Evolutionary conservation across 1,140 invertebrate species (phyloP).

Genomic region (Nilaparvata lugens): DNA sequence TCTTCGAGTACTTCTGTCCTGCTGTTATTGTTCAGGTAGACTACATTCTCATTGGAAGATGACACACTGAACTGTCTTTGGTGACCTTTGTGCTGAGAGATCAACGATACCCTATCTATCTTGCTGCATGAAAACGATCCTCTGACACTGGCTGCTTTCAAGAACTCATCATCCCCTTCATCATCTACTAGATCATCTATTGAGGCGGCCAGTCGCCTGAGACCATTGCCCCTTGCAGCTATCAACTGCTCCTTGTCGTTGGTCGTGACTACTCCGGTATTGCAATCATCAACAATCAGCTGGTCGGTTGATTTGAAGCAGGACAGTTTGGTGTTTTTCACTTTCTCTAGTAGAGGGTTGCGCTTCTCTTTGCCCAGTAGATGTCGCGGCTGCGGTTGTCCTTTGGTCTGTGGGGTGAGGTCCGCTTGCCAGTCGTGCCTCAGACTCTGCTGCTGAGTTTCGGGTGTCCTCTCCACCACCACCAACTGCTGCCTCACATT

Average conservation of each 20-base stretch:
- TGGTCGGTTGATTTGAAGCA: conserved; percentile 47
- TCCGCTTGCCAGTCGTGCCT: conserved; percentile 32
- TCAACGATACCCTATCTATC: conserved; percentile 5
- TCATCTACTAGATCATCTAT: conserved; percentile 12
- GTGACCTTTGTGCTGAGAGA: not conserved
- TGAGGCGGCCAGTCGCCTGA: conserved; percentile 12
- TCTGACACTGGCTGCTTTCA: not conserved
- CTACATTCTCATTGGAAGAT: not conserved
- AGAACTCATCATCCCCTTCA: conserved; percentile 10
- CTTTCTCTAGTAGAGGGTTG: conserved; percentile 56
- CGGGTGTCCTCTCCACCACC: conserved; percentile 41
- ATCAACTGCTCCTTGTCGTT: conserved; percentile 8
- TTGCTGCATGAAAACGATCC: conserved; percentile 3
- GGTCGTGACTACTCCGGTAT: not conserved
- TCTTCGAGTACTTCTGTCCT: not conserved
- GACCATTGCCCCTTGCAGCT: not conserved
- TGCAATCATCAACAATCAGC: not conserved
- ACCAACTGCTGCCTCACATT: conserved; percentile 49
- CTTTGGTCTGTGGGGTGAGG: conserved; percentile 35
- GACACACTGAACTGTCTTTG: not conserved
- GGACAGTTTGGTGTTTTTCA: conserved; percentile 58
- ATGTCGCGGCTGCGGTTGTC: conserved; percentile 36
- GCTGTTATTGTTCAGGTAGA: not conserved
- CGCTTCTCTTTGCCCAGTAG: conserved; percentile 47
- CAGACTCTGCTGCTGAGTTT: conserved; percentile 35